phyloP scores from a whole-genome alignment of 2,113 vertebrate species.

The Larimichthys polyactis region DNA sequence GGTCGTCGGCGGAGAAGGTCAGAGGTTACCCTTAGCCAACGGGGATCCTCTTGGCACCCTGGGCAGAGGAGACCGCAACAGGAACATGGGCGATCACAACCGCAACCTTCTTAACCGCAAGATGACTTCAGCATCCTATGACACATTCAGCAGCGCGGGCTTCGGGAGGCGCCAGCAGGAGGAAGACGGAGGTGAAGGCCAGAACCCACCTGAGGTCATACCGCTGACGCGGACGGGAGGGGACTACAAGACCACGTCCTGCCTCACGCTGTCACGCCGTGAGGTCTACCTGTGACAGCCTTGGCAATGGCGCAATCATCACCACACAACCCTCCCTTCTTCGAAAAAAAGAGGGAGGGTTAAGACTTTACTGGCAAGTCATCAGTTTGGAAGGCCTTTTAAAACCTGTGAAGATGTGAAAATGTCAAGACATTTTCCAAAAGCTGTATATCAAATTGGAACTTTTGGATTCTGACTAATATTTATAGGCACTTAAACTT shows the following conservation, averaged over 20 bases:
- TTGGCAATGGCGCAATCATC: constrained; percentile 34
- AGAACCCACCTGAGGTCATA: constrained; percentile 81
- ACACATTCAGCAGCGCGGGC: constrained; percentile 85
- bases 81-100: constrained; percentile 86
- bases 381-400: constrained; percentile 59
- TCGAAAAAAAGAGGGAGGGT: constrained; percentile 36
- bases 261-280: constrained; percentile 83
- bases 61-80: constrained; percentile 80
- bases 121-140: constrained; percentile 86
- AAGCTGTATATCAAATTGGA: constrained; percentile 61
- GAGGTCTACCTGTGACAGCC: constrained; percentile 85
- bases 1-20: constrained; percentile 75
- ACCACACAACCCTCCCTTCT: constrained; percentile 18
- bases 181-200: constrained; percentile 77
- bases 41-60: constrained; percentile 82
- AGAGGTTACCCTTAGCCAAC: constrained; percentile 78
- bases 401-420: constrained; percentile 57
- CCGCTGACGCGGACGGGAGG: constrained; percentile 83
- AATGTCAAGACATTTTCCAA: constrained; percentile 58
- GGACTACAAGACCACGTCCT: constrained; percentile 86
- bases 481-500: constrained; percentile 74
- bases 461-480: constrained; percentile 71
- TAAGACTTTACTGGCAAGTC: constrained; percentile 50
- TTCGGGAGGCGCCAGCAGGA: constrained; percentile 79
- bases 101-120: constrained; percentile 86